phyloP scores from a whole-genome alignment of 35 echinoderm and acorn worm genomes.

The Apostichopus parvimensis region DNA sequence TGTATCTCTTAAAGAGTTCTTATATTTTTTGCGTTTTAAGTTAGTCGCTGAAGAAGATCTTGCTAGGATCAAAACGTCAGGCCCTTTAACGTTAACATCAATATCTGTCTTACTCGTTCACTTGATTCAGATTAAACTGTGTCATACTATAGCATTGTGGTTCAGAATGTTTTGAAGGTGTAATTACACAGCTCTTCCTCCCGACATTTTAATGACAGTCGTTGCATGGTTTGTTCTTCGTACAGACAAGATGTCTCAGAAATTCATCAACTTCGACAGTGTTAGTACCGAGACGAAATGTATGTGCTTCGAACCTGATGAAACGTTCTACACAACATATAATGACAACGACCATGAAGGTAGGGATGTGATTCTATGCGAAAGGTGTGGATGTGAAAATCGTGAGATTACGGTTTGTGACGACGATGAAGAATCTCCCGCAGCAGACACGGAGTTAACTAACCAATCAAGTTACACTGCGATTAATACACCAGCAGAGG shows the following conservation, averaged over 20 bases:
- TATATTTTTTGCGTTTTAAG: too few relatives aligned
- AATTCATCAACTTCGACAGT: background rate
- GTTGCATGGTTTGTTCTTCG: too few relatives aligned
- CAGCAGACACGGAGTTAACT: background rate
- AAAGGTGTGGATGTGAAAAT: background rate
- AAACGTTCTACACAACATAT: fast-evolving
- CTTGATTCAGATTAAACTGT: too few relatives aligned
- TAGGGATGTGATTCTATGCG: background rate
- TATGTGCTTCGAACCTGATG: background rate
- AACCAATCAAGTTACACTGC: background rate
- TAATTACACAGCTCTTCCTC: too few relatives aligned
- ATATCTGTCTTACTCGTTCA: too few relatives aligned
- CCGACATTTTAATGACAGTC: too few relatives aligned
- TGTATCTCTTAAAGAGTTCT: too few relatives aligned
- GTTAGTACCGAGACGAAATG: background rate
- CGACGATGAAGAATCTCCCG: background rate
- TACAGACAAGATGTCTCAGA: background rate
- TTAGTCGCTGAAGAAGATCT: too few relatives aligned
- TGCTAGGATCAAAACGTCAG: too few relatives aligned
- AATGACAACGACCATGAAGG: background rate
- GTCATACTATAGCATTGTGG: too few relatives aligned
- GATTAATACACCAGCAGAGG: background rate
- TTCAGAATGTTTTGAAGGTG: too few relatives aligned
- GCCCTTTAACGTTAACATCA: too few relatives aligned
- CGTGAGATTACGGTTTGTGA: background rate